Percentiles rank a stretch among this genome's conserved stretches.
Conservation (phyloP, 2,888 invertebrate genomes). For the Antheraea assamensis region DNA sequence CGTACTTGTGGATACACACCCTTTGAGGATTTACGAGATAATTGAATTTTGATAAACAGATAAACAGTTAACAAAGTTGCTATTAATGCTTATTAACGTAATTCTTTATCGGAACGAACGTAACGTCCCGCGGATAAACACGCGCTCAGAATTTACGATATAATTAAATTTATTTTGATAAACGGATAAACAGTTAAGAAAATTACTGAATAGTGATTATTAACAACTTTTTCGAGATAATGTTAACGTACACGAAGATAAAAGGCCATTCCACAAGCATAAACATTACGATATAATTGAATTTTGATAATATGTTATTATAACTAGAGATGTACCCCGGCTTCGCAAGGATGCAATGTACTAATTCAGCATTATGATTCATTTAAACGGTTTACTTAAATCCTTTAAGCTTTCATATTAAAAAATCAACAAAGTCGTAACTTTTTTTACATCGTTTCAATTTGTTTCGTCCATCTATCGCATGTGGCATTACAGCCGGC, state of each 20-base stretch:
- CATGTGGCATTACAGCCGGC: too few relatives aligned
- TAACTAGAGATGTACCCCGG: background rate
- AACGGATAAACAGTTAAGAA: background rate
- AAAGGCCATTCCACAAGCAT: background rate
- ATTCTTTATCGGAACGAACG: background rate
- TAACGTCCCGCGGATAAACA: background rate
- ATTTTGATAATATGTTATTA: background rate
- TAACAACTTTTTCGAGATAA: background rate
- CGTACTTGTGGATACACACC: too few relatives aligned
- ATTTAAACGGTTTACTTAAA: too few relatives aligned
- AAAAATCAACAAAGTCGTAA: too few relatives aligned
- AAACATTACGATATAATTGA: background rate
- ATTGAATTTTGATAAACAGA: too few relatives aligned
- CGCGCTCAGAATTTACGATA: background rate
- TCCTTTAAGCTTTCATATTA: too few relatives aligned
- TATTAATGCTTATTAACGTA: background rate
- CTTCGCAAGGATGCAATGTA: too few relatives aligned
- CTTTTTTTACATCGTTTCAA: too few relatives aligned
- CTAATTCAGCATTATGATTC: too few relatives aligned
- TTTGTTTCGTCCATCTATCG: too few relatives aligned
- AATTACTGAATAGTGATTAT: constrained; percentile 1
- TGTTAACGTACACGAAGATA: background rate
- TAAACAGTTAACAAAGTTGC: too few relatives aligned
- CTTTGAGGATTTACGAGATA: too few relatives aligned
- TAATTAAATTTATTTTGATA: background rate